These are phyloP conservation scores for Muschampia plurimacula DNA, from an alignment of 2,888 invertebrate species.

Conservation along the genomic window DNA sequence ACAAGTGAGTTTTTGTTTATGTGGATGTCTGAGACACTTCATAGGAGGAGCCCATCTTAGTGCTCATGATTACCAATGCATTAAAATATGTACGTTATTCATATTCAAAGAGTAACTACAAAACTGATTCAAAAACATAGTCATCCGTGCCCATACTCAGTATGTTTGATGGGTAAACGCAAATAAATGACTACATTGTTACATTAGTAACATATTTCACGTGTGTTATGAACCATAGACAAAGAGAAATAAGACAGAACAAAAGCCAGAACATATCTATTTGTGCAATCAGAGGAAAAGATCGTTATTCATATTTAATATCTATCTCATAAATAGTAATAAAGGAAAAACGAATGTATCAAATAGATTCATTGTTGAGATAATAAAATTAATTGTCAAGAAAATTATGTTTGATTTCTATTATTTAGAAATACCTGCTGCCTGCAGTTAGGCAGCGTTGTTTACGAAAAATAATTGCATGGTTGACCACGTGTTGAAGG, in stretches of 20 bases:
- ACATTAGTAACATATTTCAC: constrained; percentile 28
- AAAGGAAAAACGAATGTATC: background rate
- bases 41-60: too few relatives aligned
- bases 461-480: too few relatives aligned
- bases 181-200: constrained; percentile 22
- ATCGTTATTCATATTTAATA: background rate
- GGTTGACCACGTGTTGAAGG: too few relatives aligned
- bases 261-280: constrained; percentile 30
- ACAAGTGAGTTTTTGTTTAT: too few relatives aligned
- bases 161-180: background rate
- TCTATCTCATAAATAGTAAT: background rate
- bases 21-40: too few relatives aligned
- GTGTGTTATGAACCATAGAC: constrained; percentile 32
- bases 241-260: constrained; percentile 27
- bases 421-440: too few relatives aligned
- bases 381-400: too few relatives aligned
- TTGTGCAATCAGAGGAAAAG: constrained; percentile 25
- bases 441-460: too few relatives aligned
- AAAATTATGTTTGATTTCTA: too few relatives aligned
- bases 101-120: background rate
- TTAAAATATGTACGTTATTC: too few relatives aligned
- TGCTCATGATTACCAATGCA: too few relatives aligned
- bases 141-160: background rate
- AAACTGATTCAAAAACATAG: background rate
- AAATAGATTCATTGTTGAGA: background rate